Percentiles rank a stretch among this genome's conserved stretches.
These are phyloP conservation scores for Tupiocoris notatus DNA, from an alignment of 2,888 invertebrate species.

Conservation along the genomic window DNA sequence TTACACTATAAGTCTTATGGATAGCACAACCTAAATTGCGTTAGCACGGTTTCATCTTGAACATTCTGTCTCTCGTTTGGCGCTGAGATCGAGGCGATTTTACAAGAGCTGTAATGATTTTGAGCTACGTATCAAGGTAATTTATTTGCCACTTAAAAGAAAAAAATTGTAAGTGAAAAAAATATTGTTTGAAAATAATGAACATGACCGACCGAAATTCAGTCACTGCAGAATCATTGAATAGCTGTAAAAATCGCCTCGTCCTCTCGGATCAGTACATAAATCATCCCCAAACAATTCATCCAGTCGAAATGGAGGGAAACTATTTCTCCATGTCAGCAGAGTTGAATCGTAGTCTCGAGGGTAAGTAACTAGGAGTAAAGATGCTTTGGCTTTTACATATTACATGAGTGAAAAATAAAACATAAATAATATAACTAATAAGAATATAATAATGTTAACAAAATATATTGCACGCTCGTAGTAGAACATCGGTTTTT, in stretches of 20 bases:
- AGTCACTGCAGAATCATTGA: too few relatives aligned
- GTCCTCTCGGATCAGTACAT: too few relatives aligned
- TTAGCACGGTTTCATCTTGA: background rate
- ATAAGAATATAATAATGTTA: background rate
- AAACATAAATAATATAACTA: background rate
- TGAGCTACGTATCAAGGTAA: too few relatives aligned
- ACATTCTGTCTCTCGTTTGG: background rate
- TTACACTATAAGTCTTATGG: conserved; percentile 33
- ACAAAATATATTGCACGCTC: background rate
- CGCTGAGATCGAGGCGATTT: background rate
- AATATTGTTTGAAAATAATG: conserved; percentile 5
- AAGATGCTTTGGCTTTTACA: background rate
- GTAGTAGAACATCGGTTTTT: background rate
- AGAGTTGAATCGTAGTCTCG: conserved; percentile 8
- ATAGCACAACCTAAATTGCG: conserved; percentile 33
- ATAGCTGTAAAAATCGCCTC: too few relatives aligned
- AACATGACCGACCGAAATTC: too few relatives aligned
- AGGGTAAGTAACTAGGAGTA: background rate
- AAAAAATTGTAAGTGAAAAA: background rate
- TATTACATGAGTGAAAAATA: background rate
- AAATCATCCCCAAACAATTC: too few relatives aligned
- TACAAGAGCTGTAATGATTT: too few relatives aligned
- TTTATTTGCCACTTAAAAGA: too few relatives aligned
- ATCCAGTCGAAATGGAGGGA: background rate
- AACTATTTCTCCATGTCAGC: background rate